These are phyloP conservation scores for Pseudomugil tenellus DNA, from an alignment of 2,797 vertebrate species.

Conservation along the genomic window DNA sequence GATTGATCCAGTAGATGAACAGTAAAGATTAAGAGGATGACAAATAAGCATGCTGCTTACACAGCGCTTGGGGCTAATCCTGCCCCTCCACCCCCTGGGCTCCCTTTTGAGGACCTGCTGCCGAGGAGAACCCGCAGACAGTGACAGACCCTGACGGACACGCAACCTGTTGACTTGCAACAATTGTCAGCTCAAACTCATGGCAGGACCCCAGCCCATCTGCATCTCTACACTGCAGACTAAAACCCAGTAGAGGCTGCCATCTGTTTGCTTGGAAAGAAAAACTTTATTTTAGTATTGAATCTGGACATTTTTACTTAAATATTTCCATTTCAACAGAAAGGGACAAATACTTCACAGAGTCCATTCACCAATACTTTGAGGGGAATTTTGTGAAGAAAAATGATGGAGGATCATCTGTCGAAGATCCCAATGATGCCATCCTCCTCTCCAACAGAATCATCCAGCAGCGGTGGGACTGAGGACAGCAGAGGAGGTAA, in stretches of 20 bases:
- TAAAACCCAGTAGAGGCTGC: conserved; percentile 31
- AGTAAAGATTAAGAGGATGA: conserved; percentile 97
- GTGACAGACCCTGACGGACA: conserved; percentile 49
- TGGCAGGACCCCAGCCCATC: conserved; percentile 44
- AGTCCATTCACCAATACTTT: background rate
- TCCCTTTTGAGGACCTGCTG: conserved; percentile 79
- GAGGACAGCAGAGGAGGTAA: conserved; percentile 87
- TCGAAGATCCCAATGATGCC: conserved; percentile 76
- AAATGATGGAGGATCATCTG: conserved; percentile 79
- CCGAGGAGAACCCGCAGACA: conserved; percentile 69
- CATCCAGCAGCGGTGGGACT: conserved; percentile 72
- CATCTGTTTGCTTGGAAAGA: conserved; percentile 52
- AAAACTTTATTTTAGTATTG: background rate
- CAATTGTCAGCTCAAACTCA: conserved; percentile 52
- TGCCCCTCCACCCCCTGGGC: conserved; percentile 54
- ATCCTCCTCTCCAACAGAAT: conserved; percentile 77
- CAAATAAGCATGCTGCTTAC: conserved; percentile 88
- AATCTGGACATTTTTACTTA: conserved; percentile 4
- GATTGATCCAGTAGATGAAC: conserved; percentile 87
- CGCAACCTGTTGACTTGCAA: conserved; percentile 48
- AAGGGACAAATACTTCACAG: conserved; percentile 10
- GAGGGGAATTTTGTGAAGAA: conserved; percentile 9
- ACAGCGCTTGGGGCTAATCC: conserved; percentile 87
- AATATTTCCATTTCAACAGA: conserved; percentile 1
- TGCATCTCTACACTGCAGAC: conserved; percentile 37